phyloP scores from a whole-genome alignment of 1,140 invertebrate species.

The Meloidogyne chitwoodi region DNA sequence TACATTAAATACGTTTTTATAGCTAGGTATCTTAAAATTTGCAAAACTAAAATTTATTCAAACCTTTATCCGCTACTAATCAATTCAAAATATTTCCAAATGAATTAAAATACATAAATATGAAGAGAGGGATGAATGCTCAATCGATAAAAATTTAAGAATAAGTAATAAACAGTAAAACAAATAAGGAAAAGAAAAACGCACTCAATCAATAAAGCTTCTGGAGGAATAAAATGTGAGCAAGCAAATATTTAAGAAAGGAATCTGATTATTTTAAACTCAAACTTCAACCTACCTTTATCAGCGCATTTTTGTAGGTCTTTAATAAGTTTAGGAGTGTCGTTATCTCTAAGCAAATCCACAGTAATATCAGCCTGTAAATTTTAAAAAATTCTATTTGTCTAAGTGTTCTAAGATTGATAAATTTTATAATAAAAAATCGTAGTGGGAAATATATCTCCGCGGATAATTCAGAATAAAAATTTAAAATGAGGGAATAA shows the following conservation, averaged over 20 bases:
- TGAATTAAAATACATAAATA: neutral
- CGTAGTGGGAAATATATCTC: too few species aligned
- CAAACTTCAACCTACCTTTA: neutral
- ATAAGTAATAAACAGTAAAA: too few species aligned
- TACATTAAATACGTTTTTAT: too few species aligned
- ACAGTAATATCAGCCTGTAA: conserved; percentile 10
- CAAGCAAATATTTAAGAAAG: neutral
- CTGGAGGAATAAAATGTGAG: neutral
- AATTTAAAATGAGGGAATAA: neutral
- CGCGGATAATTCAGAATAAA: too few species aligned
- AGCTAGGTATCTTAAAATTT: too few species aligned
- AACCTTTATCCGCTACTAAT: too few species aligned
- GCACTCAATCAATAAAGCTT: neutral
- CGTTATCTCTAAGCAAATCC: conserved; percentile 2
- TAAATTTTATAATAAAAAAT: too few species aligned
- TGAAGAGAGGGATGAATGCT: neutral
- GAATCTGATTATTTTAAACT: neutral
- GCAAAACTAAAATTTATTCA: too few species aligned
- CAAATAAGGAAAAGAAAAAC: neutral
- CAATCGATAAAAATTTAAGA: neutral
- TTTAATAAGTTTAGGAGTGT: conserved; percentile 9
- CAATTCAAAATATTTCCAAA: too few species aligned
- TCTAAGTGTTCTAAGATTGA: too few species aligned
- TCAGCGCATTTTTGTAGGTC: conserved; percentile 2
- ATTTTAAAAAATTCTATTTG: neutral